phyloP scores from a whole-genome alignment of 2,113 vertebrate genomes.

The Pseudorectes ferrugineus region DNA sequence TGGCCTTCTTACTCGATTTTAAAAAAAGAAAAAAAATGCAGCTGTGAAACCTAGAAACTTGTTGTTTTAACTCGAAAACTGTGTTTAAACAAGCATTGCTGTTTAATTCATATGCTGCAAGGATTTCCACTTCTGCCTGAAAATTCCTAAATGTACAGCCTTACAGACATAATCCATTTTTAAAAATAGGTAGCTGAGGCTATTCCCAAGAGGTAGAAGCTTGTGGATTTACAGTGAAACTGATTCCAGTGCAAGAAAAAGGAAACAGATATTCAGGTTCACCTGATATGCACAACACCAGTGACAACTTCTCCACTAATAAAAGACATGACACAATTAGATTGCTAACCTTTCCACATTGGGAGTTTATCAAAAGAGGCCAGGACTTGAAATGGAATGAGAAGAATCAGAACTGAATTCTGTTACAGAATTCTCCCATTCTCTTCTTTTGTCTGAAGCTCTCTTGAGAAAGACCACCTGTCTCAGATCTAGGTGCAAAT shows the following conservation, averaged over 20 bases:
- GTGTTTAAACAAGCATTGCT: background rate
- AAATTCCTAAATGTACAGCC: background rate
- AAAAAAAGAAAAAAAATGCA: background rate
- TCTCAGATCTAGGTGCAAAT: background rate
- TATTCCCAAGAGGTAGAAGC: background rate
- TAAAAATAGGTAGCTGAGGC: background rate
- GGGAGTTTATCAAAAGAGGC: background rate
- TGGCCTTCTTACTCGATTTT: background rate
- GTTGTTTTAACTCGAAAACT: background rate
- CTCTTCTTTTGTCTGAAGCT: background rate
- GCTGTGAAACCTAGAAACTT: background rate
- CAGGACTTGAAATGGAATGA: background rate
- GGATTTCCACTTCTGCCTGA: conserved; percentile 4
- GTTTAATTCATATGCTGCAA: conserved; percentile 11
- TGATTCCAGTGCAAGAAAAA: background rate
- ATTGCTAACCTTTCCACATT: background rate
- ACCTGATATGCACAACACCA: background rate
- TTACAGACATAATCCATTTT: background rate
- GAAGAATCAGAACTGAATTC: background rate
- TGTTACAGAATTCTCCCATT: background rate
- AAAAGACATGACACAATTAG: background rate
- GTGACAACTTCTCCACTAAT: background rate
- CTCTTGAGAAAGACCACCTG: background rate
- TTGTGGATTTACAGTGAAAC: conserved; percentile 6
- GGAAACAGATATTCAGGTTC: background rate